Conservation (phyloP, 2,797 vertebrate species). For the Gymnoscopelus braueri region DNA sequence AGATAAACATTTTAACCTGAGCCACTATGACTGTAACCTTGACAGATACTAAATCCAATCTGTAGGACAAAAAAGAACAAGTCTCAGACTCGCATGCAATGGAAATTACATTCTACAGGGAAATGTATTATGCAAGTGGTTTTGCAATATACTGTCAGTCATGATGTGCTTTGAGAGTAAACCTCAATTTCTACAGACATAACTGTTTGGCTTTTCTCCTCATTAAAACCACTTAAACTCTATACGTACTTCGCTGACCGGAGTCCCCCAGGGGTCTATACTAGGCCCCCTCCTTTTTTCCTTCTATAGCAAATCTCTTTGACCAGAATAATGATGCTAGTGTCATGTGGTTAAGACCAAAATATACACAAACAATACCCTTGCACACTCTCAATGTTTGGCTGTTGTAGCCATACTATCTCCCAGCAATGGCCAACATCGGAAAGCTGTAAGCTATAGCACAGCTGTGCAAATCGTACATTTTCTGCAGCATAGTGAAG, state of each 20-base stretch:
- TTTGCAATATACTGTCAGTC: slow-evolving; percentile 31
- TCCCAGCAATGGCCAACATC: slow-evolving; percentile 11
- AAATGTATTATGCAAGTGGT: slow-evolving; percentile 45
- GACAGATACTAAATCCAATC: slow-evolving; percentile 34
- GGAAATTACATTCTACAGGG: slow-evolving; percentile 30
- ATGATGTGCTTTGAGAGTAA: slow-evolving; percentile 40
- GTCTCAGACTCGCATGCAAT: slow-evolving; percentile 33
- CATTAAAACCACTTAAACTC: slow-evolving; percentile 8
- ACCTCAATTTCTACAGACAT: slow-evolving; percentile 15
- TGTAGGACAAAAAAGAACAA: slow-evolving; percentile 2
- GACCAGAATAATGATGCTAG: too few relatives aligned
- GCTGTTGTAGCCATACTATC: slow-evolving; percentile 20
- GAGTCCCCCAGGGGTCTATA: too few relatives aligned
- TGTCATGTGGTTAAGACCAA: slow-evolving; percentile 17
- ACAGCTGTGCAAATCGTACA: slow-evolving; percentile 8
- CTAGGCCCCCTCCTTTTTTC: too few relatives aligned
- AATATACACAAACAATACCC: slow-evolving; percentile 28
- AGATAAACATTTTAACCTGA: slow-evolving; percentile 30
- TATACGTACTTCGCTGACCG: too few relatives aligned
- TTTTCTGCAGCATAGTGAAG: slow-evolving; percentile 33
- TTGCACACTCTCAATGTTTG: slow-evolving; percentile 7
- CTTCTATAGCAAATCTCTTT: too few relatives aligned
- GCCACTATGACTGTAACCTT: slow-evolving; percentile 33
- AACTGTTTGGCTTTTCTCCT: slow-evolving; percentile 11
- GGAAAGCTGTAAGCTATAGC: background rate